These are phyloP conservation scores for Harpagus bidentatus DNA, from an alignment of 2,113 vertebrate genomes.

Conservation along the genomic window DNA sequence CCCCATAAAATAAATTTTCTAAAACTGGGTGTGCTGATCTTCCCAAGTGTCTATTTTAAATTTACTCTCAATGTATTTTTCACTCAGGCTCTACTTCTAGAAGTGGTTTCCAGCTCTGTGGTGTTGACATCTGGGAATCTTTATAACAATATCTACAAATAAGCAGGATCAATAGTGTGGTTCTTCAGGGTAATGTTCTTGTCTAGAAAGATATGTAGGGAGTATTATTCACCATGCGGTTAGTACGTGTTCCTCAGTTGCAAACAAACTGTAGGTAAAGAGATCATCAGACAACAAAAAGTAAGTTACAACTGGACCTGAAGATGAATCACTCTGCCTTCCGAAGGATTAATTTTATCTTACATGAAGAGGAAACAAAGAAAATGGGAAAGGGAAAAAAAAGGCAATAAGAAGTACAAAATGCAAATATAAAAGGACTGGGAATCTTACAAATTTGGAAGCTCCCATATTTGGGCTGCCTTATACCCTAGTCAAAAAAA, in stretches of 20 bases:
- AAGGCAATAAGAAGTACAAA: neutral
- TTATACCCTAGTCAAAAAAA: neutral
- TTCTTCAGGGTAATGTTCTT: neutral
- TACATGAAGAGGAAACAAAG: neutral
- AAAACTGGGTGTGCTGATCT: neutral
- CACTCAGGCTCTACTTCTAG: neutral
- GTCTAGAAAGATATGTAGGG: neutral
- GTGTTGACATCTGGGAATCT: neutral
- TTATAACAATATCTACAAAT: neutral
- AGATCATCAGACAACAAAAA: neutral
- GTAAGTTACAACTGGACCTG: neutral
- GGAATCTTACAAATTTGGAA: neutral
- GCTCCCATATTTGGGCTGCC: neutral
- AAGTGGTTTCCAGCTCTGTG: neutral
- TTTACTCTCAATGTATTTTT: neutral
- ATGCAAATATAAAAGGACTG: neutral
- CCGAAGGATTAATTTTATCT: neutral
- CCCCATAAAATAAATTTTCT: neutral
- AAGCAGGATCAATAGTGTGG: neutral
- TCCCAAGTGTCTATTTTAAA: neutral
- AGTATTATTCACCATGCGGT: neutral
- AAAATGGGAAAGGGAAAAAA: neutral
- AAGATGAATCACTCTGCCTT: neutral
- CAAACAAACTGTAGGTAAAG: neutral
- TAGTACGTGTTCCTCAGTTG: neutral